Percentiles rank a stretch among this genome's conserved stretches.
These are phyloP conservation scores for Bergia puertoricense DNA, from an alignment of 92 coral and sea anemone species.

Conservation along the genomic window DNA sequence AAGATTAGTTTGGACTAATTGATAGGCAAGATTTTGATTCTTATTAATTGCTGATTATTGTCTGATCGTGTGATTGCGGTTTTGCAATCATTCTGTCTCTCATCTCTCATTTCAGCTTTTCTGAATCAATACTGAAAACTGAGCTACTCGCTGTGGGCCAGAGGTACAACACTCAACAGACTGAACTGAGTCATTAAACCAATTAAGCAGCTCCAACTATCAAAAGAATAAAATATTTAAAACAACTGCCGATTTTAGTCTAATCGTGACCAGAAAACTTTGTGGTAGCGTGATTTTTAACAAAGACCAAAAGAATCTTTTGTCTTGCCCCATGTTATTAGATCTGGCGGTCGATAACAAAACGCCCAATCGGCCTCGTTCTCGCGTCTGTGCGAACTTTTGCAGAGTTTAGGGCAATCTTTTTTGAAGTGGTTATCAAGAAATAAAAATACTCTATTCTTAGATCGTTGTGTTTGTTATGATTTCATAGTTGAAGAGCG, in stretches of 20 bases:
- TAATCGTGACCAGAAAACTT: constrained; percentile 34
- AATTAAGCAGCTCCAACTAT: not conserved
- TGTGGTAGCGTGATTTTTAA: constrained; percentile 45
- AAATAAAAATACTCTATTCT: not conserved
- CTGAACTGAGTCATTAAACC: not conserved
- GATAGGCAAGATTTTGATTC: constrained; percentile 61
- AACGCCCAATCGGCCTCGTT: not conserved
- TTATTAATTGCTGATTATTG: constrained; percentile 58
- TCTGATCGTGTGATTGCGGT: constrained; percentile 53
- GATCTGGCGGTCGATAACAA: constrained; percentile 7
- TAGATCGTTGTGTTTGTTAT: not conserved
- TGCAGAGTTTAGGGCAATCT: not conserved
- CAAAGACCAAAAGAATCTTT: constrained; percentile 7
- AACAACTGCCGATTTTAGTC: not conserved
- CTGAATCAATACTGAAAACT: not conserved
- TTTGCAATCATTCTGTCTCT: constrained; percentile 21
- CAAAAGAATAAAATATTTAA: not conserved
- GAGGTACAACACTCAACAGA: not conserved
- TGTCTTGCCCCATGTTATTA: constrained; percentile 2
- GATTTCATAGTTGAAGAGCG: not conserved
- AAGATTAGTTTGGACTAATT: constrained; percentile 68
- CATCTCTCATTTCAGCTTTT: not conserved
- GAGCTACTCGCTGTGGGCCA: not conserved
- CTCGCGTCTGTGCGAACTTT: not conserved
- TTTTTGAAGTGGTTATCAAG: not conserved